Base-by-base conservation (phyloP, 2,113 vertebrate genomes). In the Illadopsis cleaveri region DNA sequence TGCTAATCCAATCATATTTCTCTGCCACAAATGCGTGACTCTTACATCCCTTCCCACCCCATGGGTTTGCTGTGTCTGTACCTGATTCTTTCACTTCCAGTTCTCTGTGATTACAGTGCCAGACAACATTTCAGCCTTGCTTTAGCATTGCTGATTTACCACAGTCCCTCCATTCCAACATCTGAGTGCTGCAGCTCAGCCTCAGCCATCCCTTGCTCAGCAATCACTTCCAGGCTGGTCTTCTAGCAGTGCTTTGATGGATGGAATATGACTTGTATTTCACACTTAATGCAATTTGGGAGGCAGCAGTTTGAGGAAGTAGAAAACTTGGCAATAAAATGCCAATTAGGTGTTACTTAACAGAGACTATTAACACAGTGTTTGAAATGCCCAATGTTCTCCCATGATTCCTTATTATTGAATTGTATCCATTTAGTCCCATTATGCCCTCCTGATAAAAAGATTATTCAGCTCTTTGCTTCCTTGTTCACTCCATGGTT, bases 291-390 rank as follows among this genome's bases (percentile, higher is more conserved):
- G 85, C 42, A 93, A 82, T 93, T 90, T 72, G 78, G 23, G 61
- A 76, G 35, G 50, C 75, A 87, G 85, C 70, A 87, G 33, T 84
- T 82, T 62, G 84, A 89, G 86, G 78, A 38, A 51, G 30, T 42
- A 21, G 72, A 77, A 93, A 78, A 84, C 60, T 44, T 87, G 69
- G 87, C 93, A 97, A 86, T 89, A 89, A 95, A 93, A 84, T 84
- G 65, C 65, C 92, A 91, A 79, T 95, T 96, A 94, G 51, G 73
- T 89, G 57, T 68, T 73, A 84, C 77, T 96, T 83, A 89, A 54
- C 51, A 30, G 64, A 77, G 68, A 42, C 40, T 69, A 21, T 69
- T 76, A 89, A 58, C n/a, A 61, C 21, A 64, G 60, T 45, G 60
- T 51, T 78, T 78, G 51, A 89, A 75, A 66, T 14, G 70, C 18